phyloP scores from a whole-genome alignment of 1,140 invertebrate genomes.

The Lordiphosa stackelbergi region DNA sequence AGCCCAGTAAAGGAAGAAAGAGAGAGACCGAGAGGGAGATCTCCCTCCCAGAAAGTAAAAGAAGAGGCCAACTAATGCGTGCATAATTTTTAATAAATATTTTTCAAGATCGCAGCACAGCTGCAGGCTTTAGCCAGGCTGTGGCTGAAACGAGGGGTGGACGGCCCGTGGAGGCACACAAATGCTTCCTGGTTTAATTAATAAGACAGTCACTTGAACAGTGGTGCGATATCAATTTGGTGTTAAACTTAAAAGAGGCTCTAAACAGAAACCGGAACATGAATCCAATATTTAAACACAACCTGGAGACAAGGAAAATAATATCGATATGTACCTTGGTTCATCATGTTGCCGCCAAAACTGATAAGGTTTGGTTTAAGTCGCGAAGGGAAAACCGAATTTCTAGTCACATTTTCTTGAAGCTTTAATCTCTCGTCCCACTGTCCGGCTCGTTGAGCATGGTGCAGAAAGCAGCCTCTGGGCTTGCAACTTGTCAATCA shows the following conservation, averaged over 20 bases:
- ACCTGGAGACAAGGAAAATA: too few relatives aligned
- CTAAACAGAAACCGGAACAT: too few relatives aligned
- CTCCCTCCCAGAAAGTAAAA: background rate
- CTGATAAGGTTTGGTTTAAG: too few relatives aligned
- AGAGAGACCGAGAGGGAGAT: constrained; percentile 3
- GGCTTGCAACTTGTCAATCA: constrained; percentile 60
- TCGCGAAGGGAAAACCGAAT: too few relatives aligned
- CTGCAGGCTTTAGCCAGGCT: constrained; percentile 28
- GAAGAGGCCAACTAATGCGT: constrained; percentile 54
- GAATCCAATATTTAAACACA: too few relatives aligned
- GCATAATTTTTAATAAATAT: constrained; percentile 75
- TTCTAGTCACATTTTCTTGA: background rate
- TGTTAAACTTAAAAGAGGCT: background rate
- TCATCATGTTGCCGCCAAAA: too few relatives aligned
- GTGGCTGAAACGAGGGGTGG: constrained; percentile 6
- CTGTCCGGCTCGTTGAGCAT: constrained; percentile 8
- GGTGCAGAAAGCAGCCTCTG: constrained; percentile 11
- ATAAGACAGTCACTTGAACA: constrained; percentile 30
- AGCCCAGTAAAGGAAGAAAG: constrained; percentile 15
- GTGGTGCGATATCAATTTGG: background rate
- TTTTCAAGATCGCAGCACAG: constrained; percentile 61
- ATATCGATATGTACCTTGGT: too few relatives aligned
- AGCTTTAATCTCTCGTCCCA: background rate
- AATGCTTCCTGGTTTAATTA: constrained; percentile 73
- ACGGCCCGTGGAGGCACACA: constrained; percentile 30